Percentiles rank a stretch among this genome's conserved stretches.
Conservation (phyloP, 2,888 invertebrate genomes). For the Ctenicera cuprea region DNA sequence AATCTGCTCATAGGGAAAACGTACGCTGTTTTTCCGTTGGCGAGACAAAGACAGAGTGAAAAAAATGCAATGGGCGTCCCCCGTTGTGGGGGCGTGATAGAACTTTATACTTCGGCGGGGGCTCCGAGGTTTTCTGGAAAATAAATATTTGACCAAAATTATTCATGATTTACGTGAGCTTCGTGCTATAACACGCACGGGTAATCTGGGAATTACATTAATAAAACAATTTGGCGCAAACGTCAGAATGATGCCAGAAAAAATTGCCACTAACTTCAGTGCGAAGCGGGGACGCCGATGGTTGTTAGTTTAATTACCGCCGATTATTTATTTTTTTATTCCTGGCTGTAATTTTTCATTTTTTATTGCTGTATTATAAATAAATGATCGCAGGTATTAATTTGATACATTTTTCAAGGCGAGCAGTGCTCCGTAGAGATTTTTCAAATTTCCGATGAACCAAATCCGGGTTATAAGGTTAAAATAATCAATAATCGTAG, state of each 20-base stretch:
- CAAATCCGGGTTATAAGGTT: background rate
- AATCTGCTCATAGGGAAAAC: constrained; percentile 14
- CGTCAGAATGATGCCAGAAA: background rate
- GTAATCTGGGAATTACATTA: constrained; percentile 15
- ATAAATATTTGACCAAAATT: constrained; percentile 24
- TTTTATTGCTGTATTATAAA: background rate
- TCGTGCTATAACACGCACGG: constrained; percentile 4
- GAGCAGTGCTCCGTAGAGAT: background rate
- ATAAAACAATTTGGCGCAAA: constrained; percentile 6
- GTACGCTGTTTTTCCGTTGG: background rate
- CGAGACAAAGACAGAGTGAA: constrained; percentile 14
- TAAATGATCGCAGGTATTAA: background rate
- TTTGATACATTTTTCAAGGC: background rate
- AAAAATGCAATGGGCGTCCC: background rate
- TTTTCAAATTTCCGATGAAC: no score
- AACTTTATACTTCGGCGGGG: background rate
- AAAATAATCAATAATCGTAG: constrained; percentile 1
- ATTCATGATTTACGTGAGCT: constrained; percentile 22
- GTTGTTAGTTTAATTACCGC: background rate
- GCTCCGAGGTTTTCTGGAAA: constrained; percentile 13
- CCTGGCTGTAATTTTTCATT: background rate
- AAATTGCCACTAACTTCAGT: background rate
- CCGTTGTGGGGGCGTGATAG: constrained; percentile 1
- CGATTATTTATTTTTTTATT: background rate
- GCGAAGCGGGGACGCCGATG: background rate